Percentiles rank a stretch among this genome's conserved stretches.
Conservation (phyloP, 2,113 vertebrate species). For the Pitta sordida region DNA sequence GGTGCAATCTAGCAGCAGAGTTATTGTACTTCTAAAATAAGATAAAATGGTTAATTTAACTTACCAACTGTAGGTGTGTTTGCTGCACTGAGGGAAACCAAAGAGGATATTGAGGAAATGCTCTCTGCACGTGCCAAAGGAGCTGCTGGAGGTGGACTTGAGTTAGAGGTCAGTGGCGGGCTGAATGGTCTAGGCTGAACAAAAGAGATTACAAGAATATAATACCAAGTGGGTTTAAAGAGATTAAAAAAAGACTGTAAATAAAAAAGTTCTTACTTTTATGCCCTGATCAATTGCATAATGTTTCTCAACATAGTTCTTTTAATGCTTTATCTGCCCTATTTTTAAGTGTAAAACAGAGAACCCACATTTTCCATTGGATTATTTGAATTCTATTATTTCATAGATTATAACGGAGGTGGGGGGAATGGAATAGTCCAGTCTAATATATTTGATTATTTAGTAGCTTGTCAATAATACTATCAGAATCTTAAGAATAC, state of each 20-base stretch:
- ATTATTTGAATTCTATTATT: neutral
- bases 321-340: neutral
- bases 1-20: neutral
- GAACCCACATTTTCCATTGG: neutral
- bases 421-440: neutral
- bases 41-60: conserved; percentile 19
- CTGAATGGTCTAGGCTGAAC: conserved; percentile 91
- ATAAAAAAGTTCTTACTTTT: neutral
- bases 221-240: neutral
- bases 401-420: neutral
- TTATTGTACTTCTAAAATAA: neutral
- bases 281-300: neutral
- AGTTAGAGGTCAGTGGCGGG: conserved; percentile 82
- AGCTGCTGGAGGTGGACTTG: conserved; percentile 87
- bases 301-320: neutral
- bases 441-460: neutral
- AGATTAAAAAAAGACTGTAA: neutral
- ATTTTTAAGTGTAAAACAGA: neutral
- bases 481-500: neutral
- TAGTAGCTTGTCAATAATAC: neutral
- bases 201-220: conserved; percentile 28
- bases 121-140: conserved; percentile 94
- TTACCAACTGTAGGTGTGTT: conserved; percentile 95
- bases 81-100: conserved; percentile 88
- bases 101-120: conserved; percentile 94